These are phyloP conservation scores for Sapajus apella DNA, from an alignment of 2,113 vertebrate genomes.

Conservation along the genomic window DNA sequence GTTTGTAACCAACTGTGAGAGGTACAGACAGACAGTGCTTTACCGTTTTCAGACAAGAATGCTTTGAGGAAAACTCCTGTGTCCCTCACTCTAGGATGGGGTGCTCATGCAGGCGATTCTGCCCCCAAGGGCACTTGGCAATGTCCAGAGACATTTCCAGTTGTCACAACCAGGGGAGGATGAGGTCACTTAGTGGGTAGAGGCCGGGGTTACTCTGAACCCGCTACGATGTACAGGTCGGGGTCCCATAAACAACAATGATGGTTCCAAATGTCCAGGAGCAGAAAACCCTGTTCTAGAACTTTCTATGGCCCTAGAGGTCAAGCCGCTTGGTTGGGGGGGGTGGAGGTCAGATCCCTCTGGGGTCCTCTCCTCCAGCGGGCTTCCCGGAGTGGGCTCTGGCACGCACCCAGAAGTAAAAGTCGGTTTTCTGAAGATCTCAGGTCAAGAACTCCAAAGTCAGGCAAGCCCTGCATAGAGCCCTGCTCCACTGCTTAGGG, in stretches of 20 bases:
- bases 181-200: background rate
- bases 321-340: background rate
- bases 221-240: rapidly evolving
- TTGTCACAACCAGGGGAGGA: background rate
- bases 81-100: background rate
- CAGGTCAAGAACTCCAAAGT: background rate
- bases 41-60: background rate
- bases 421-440: background rate
- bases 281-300: background rate
- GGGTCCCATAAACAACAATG: background rate
- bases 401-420: background rate
- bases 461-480: background rate
- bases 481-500: background rate
- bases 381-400: background rate
- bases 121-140: background rate
- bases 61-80: background rate
- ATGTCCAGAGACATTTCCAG: background rate
- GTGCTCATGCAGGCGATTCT: background rate
- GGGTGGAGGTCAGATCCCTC: background rate
- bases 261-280: too few species aligned
- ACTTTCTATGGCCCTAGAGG: background rate
- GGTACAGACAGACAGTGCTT: rapidly evolving
- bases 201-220: background rate
- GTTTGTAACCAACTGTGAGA: background rate
- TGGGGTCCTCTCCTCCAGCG: background rate